Base-by-base conservation (phyloP, 2,113 vertebrate species). In the Delphinus delphis region DNA sequence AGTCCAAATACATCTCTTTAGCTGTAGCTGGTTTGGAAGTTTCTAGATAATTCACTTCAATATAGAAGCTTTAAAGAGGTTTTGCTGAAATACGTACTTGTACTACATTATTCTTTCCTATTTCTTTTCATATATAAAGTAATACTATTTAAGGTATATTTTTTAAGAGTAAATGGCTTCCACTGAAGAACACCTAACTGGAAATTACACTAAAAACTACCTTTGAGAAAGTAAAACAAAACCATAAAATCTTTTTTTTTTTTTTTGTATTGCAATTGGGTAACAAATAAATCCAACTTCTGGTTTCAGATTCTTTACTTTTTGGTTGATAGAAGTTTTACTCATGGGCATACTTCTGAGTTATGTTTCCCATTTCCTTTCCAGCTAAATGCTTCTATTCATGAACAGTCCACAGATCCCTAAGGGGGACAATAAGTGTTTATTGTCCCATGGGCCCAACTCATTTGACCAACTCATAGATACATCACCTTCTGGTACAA, bases 181-280 rank as follows among this genome's bases (percentile, higher is more conserved):
- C 31, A 2, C 1, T 93, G 58, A 84, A 89, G 44, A 89, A 65
- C 63, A 8, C 10, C 83, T 89, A 77, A 70, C 5, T 80, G 77
- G 25, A 47, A 94, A 67, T 90, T 86, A 83, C 1, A 13, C 50
- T 86, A 53, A 93, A 91, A 95, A 55, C 3, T 81, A 86, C 25
- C 80, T 84, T 90, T 79, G 71, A 95, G 89, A 93, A 95, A 95
- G 23, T 73, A 74, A 86, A 95, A 82, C 47, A 70, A 73, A 92
- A 73, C 11, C 23, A 23, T 63, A 36, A 38, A 62, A 71, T 93
- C 3, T 62, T 53, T 50, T 50, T 50, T 53, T 36, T 36, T 77
- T 20, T 70, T 85, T 88, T 84, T 80, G 31, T 60, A 36, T 90
- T 91, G 17, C 9, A 53, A 5, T 74, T 92, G 62, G 47, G 18